phyloP scores from a whole-genome alignment of 2,797 vertebrate genomes.

The Eurystomus glaucurus region DNA sequence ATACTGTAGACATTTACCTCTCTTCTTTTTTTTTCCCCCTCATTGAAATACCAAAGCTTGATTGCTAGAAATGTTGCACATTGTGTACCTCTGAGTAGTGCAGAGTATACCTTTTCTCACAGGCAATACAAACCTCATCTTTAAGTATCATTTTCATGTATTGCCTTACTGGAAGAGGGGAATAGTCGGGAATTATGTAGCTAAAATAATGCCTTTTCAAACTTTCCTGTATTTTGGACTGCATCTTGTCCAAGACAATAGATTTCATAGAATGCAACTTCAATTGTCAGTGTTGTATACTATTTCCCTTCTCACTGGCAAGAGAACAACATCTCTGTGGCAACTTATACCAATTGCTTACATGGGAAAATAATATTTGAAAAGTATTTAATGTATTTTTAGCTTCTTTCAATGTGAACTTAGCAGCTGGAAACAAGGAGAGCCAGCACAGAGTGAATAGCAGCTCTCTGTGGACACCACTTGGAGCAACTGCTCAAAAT shows the following conservation, averaged over 20 bases:
- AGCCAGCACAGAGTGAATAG: neutral
- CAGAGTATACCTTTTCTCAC: neutral
- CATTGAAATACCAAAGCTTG: neutral
- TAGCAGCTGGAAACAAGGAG: slow-evolving; percentile 42
- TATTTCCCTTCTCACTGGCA: neutral
- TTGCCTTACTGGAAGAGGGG: neutral
- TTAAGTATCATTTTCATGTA: slow-evolving; percentile 9
- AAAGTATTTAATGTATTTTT: slow-evolving; percentile 52
- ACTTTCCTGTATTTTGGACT: neutral
- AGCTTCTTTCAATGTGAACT: slow-evolving; percentile 32
- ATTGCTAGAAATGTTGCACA: neutral
- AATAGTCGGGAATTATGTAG: neutral
- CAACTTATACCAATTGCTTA: slow-evolving; percentile 21
- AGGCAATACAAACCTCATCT: neutral
- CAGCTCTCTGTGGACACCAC: slow-evolving; percentile 4
- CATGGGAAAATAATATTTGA: slow-evolving; percentile 32
- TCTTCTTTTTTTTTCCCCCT: neutral
- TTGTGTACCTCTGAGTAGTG: neutral
- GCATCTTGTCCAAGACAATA: neutral
- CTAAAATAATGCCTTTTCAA: slow-evolving; percentile 6
- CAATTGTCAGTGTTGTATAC: neutral
- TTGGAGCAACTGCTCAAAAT: slow-evolving; percentile 14
- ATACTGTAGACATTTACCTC: neutral
- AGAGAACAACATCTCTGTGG: neutral
- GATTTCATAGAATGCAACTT: neutral